Conservation (phyloP, 2,113 vertebrate species). For the Nothobranchius kuhntae region DNA sequence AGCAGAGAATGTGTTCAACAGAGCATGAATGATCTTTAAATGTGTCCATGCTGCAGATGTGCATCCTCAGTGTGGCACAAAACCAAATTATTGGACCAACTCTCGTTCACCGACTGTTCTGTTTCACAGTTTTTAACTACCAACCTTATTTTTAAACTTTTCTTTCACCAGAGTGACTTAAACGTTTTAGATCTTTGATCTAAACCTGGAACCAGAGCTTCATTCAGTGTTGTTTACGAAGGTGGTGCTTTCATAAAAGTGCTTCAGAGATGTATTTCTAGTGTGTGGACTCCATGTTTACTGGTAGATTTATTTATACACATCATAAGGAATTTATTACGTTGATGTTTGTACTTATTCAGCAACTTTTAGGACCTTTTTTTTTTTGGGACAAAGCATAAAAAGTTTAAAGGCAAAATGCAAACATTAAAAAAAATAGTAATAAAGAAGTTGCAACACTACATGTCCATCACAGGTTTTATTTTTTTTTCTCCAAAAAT, state of each 20-base stretch:
- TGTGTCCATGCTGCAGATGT: conserved; percentile 50
- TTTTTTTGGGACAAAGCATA: not conserved
- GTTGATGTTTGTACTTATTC: not conserved
- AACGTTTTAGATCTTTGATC: not conserved
- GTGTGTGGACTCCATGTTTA: not conserved
- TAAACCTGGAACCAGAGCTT: too few relatives aligned
- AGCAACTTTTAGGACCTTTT: too few relatives aligned
- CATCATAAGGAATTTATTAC: not conserved
- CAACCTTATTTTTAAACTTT: not conserved
- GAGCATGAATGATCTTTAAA: conserved; percentile 34
- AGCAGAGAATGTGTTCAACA: conserved; percentile 33
- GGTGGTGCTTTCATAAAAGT: not conserved
- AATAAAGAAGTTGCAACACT: too few relatives aligned
- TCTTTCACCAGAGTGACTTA: not conserved
- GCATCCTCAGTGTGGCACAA: conserved; percentile 20
- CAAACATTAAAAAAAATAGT: too few relatives aligned
- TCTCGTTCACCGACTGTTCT: not conserved
- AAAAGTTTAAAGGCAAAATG: too few relatives aligned
- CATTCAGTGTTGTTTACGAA: not conserved
- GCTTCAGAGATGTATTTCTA: not conserved
- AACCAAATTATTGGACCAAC: conserved; percentile 16
- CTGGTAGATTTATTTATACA: not conserved
- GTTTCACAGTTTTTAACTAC: not conserved
- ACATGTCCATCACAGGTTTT: too few relatives aligned
- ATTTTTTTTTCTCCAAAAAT: too few relatives aligned